These are phyloP conservation scores for Xestia ashworthii DNA, from an alignment of 2,888 invertebrate genomes.

Conservation along the genomic window DNA sequence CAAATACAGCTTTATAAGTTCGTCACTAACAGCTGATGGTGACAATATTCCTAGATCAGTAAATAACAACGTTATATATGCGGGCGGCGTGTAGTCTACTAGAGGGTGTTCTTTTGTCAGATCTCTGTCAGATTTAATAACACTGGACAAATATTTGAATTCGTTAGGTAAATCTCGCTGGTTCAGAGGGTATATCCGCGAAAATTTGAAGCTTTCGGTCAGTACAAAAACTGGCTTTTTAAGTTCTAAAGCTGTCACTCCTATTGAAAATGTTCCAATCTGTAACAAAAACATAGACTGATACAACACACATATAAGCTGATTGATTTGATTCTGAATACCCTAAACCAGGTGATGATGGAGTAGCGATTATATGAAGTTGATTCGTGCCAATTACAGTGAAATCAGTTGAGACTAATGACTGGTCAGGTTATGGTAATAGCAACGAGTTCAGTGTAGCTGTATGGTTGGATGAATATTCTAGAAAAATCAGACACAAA, in stretches of 20 bases:
- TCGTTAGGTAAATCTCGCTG: slow-evolving; percentile 97
- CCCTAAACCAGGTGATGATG: not conserved
- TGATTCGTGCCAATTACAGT: not conserved
- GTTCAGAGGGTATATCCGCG: slow-evolving; percentile 97
- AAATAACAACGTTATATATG: slow-evolving; percentile 97
- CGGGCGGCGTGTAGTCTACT: slow-evolving; percentile 99
- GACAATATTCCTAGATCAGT: slow-evolving; percentile 99
- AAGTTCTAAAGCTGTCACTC: slow-evolving; percentile 96
- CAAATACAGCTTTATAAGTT: slow-evolving; percentile 98
- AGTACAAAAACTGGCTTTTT: slow-evolving; percentile 99
- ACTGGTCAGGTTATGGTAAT: not conserved
- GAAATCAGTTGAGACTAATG: not conserved
- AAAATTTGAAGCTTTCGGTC: slow-evolving; percentile 99
- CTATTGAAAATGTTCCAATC: slow-evolving; percentile 94
- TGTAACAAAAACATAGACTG: slow-evolving; percentile 74
- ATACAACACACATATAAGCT: not conserved
- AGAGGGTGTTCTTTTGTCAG: slow-evolving; percentile 94
- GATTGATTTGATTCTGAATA: not conserved
- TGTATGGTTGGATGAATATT: slow-evolving; percentile 88
- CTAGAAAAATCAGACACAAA: slow-evolving; percentile 93
- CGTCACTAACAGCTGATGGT: slow-evolving; percentile 99
- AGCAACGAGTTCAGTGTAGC: not conserved
- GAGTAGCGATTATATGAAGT: no score
- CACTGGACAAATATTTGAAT: slow-evolving; percentile 93
- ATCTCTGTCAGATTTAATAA: slow-evolving; percentile 80